Base-by-base conservation (phyloP, 2,797 vertebrate species). In the Mycteria americana region DNA sequence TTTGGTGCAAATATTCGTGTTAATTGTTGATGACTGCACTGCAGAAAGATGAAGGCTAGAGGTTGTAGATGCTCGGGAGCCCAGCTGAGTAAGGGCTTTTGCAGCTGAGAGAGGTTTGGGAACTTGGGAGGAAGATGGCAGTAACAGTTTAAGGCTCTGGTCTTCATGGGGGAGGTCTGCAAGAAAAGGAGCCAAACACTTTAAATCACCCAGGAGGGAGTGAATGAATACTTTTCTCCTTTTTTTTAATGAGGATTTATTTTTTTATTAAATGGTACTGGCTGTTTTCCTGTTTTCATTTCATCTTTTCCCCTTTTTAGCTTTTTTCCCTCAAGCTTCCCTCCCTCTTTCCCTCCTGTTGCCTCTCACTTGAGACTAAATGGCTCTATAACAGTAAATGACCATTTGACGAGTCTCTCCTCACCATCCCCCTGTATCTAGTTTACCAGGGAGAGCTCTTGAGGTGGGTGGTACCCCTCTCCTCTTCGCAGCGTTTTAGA, bases 341-440 rank as follows among this genome's bases (percentile, higher is more conserved):
- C 19, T 83, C 45, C 28, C 5, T 92, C 45, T 54, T 28, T 64
- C 33, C 33, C 23, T 63, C 15, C 22, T 69, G 0, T 9, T 75
- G 35, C 76, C 25, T 84, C n/a, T 69, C 27, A 9, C 67, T 73
- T 93, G 69, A 87, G 63, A 69, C 35, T 88, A 57, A 85, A 88
- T 67, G 22, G 11, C 54, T 92, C 18, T 90, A 54, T 90, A 54
- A 50, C 50, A 83, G 45, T 72, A 87, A 75, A 74, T 56, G 86
- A 43, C 78, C 84, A 64, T 95, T 96, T 92, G 86, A 87, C 85
- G 84, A 78, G 62, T 56, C 63, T 80, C 74, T 85, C 39, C 35
- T 63, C 51, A 30, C 73, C 67, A 59, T 69, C 54, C 78, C 56
- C 90, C 65, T 68, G 7, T 2, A 2, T 68, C 74, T 79, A 28